Evolutionary conservation across 1,140 invertebrate genomes (phyloP).

Genomic region (Drosophila lacertosa): DNA sequence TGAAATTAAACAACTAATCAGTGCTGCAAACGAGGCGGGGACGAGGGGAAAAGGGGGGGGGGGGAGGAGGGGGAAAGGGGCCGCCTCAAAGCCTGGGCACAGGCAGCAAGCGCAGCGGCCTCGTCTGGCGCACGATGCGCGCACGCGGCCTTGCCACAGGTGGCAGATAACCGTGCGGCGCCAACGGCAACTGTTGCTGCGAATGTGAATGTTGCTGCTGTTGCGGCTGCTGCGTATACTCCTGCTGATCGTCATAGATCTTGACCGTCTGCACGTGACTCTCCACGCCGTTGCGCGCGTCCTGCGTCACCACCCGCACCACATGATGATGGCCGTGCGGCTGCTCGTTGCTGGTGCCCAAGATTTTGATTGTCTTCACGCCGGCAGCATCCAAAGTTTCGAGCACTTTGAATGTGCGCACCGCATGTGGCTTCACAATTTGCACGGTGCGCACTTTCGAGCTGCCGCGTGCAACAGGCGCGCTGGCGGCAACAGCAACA

Average conservation of each 20-base stretch:
- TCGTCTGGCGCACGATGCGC: constrained; percentile 43
- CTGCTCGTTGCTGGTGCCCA: constrained; percentile 66
- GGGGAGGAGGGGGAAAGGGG: too few species aligned
- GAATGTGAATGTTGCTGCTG: background rate
- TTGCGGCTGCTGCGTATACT: constrained; percentile 11
- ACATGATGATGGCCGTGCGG: constrained; percentile 68
- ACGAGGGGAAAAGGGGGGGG: background rate
- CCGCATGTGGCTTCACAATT: constrained; percentile 62
- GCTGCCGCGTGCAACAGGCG: constrained; percentile 44
- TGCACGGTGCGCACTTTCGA: constrained; percentile 71
- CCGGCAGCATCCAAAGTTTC: constrained; percentile 63
- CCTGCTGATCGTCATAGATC: constrained; percentile 68
- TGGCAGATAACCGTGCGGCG: constrained; percentile 46
- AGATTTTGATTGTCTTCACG: constrained; percentile 75
- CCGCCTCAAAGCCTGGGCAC: constrained; percentile 39
- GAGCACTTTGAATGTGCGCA: constrained; percentile 72
- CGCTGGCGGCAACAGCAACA: constrained; percentile 58
- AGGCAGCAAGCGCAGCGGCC: constrained; percentile 53
- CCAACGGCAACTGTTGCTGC: background rate
- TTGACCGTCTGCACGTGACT: constrained; percentile 72
- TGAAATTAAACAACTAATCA: constrained; percentile 75
- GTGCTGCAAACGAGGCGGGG: constrained; percentile 51
- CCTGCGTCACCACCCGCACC: constrained; percentile 69
- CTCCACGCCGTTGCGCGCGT: constrained; percentile 49
- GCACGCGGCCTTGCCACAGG: constrained; percentile 55